Conservation (phyloP, 2,797 vertebrate genomes). For the Vespertilio murinus region DNA sequence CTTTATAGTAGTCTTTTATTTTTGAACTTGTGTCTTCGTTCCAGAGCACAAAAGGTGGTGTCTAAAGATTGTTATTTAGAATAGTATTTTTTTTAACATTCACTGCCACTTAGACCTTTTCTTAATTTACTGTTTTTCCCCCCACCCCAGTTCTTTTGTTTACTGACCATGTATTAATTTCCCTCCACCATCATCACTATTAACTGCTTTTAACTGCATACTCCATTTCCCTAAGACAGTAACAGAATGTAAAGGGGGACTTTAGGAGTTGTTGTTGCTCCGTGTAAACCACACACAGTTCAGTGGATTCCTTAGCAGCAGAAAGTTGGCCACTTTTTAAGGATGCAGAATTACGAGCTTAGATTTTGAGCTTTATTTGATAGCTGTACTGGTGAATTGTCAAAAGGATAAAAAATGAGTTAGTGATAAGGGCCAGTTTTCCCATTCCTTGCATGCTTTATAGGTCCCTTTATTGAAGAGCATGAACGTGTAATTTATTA, state of each 20-base stretch:
- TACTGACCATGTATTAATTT: neutral
- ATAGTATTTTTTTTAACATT: neutral
- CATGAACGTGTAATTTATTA: neutral
- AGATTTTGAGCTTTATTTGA: conserved; percentile 20
- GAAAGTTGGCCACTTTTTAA: conserved; percentile 2
- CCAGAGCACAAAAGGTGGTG: neutral
- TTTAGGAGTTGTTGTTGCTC: neutral
- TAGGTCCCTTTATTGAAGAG: conserved; percentile 19
- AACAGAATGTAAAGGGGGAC: neutral
- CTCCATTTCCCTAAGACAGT: neutral
- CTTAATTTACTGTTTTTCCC: neutral
- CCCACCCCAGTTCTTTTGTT: neutral
- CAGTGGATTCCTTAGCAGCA: neutral
- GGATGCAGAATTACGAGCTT: neutral
- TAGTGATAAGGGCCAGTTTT: conserved; percentile 1
- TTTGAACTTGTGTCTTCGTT: neutral
- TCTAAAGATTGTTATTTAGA: neutral
- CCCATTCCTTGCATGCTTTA: neutral
- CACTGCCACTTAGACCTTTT: neutral
- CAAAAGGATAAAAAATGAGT: neutral
- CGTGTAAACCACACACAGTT: neutral
- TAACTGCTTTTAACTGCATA: neutral
- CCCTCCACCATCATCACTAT: neutral
- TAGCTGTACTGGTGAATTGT: neutral
- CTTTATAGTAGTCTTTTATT: neutral